Percentiles rank a stretch among this genome's conserved stretches.
Evolutionary conservation across 2,888 invertebrate genomes (phyloP).

Genomic region (Drosophila subquinaria): DNA sequence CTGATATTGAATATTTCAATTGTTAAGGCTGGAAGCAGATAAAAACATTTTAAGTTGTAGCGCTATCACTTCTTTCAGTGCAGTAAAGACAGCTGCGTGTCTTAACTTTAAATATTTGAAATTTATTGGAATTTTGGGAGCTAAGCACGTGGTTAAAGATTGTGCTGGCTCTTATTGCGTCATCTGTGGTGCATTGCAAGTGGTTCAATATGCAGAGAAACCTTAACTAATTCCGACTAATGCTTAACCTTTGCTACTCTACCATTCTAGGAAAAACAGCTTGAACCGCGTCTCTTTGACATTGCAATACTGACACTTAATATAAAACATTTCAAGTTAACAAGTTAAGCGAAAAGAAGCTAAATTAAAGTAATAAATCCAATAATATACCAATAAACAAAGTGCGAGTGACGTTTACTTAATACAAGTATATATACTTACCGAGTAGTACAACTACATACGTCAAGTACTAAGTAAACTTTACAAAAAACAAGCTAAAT

Average conservation of each 20-base stretch:
- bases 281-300: conserved; percentile 83
- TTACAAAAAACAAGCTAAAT: neutral
- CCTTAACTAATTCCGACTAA: conserved; percentile 25
- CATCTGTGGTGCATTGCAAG: conserved; percentile 49
- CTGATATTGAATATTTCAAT: too few species aligned
- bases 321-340: conserved; percentile 72
- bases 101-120: conserved; percentile 3
- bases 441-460: neutral
- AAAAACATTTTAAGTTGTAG: too few species aligned
- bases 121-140: conserved; percentile 19
- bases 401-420: conserved; percentile 10
- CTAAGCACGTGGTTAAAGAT: conserved; percentile 51
- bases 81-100: conserved; percentile 24
- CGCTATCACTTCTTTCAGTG: conserved; percentile 6
- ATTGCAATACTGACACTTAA: conserved; percentile 83
- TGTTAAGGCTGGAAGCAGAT: too few species aligned
- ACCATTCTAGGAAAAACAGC: conserved; percentile 83
- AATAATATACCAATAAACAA: conserved; percentile 17
- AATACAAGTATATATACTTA: conserved; percentile 7
- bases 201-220: conserved; percentile 37
- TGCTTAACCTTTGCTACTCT: conserved; percentile 36
- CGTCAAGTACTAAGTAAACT: conserved; percentile 1
- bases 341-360: conserved; percentile 39
- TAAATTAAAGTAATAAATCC: conserved; percentile 10
- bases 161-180: neutral